Base-by-base conservation (phyloP, 92 coral and sea anemone species). In the Pocillopora grandis region DNA sequence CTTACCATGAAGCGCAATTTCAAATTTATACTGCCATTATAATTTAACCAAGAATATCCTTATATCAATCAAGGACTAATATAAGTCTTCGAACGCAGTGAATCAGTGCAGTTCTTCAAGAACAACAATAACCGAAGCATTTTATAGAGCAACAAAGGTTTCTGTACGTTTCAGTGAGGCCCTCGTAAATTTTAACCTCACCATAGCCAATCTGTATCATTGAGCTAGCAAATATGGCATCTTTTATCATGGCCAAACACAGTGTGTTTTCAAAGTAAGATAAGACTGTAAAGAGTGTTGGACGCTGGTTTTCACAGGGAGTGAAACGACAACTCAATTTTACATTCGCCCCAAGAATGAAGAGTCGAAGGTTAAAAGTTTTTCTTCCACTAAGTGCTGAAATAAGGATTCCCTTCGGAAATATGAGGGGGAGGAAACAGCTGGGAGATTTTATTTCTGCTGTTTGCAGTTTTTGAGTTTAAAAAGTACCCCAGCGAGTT, bases 401-500 rank as follows among this genome's bases (percentile, higher is more conserved):
- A 56, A 56, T 31, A 68, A 5, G 17, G n/a, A 80, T 15, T 79
- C 56, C 9, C 62, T 49, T 80, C 65, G 57, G 67, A 76, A 58
- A 69, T 6, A 33, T 9, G 33, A 57, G 79, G 62, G 86, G 63
- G 72, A 48, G 72, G 16, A 48, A 71, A 71, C 85, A 81, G 77
- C 85, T 81, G 85, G 69, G 70, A 70, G 36, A 8, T 58, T 66
- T 33, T 71, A 31, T 9, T 64, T 81, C 59, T 81, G 77, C 35
- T 66, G 83, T 42, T 66, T 64, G 72, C 52, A 64, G n/a, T 62
- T 12, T 56, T 70, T 56, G 27, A 48, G 49, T 23, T 15, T 27
- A 60, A 63, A 74, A 33, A 59, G 65, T 63, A 49, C 64, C 74
- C 80, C 80, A 74, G 79, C 52, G 74, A 83, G 80, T 56, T 64